A percentile compares a stretch with the other conserved stretches of the same genome.
Conservation (phyloP, 2,888 invertebrate genomes). For the Eurytoma adleriae region DNA sequence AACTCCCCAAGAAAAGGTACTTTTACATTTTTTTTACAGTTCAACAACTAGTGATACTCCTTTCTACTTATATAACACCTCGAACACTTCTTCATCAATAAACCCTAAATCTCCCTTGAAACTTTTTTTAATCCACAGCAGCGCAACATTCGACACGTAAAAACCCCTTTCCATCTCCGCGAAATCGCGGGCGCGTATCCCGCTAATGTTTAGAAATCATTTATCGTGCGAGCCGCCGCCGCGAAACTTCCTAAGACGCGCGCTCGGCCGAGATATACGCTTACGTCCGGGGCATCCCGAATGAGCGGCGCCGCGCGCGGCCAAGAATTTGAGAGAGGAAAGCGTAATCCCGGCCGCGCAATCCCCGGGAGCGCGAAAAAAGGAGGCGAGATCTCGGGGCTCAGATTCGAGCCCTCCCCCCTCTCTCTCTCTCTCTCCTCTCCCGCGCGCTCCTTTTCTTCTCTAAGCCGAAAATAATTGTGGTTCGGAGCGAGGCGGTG, state of each 20-base stretch:
- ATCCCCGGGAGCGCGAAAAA: conserved; percentile 49
- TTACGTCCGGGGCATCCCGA: conserved; percentile 24
- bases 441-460: conserved; percentile 46
- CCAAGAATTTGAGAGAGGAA: conserved; percentile 42
- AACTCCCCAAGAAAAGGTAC: too few species aligned
- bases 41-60: too few species aligned
- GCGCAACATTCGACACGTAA: background rate
- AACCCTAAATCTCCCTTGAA: background rate
- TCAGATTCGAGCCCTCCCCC: conserved; percentile 58
- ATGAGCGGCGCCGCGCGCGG: conserved; percentile 1
- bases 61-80: too few species aligned
- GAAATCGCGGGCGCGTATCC: background rate
- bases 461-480: conserved; percentile 71
- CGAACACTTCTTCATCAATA: background rate
- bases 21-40: too few species aligned
- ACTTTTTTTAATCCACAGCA: background rate
- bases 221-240: conserved; percentile 27
- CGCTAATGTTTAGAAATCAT: conserved; percentile 49
- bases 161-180: background rate
- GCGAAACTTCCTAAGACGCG: conserved; percentile 37
- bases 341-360: conserved; percentile 48
- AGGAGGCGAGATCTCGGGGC: conserved; percentile 52
- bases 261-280: background rate
- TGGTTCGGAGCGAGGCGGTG: conserved; percentile 55
- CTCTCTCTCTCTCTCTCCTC: too few species aligned